Base-by-base conservation (phyloP, 92 coral and sea anemone genomes). In the Diadumene lineata region DNA sequence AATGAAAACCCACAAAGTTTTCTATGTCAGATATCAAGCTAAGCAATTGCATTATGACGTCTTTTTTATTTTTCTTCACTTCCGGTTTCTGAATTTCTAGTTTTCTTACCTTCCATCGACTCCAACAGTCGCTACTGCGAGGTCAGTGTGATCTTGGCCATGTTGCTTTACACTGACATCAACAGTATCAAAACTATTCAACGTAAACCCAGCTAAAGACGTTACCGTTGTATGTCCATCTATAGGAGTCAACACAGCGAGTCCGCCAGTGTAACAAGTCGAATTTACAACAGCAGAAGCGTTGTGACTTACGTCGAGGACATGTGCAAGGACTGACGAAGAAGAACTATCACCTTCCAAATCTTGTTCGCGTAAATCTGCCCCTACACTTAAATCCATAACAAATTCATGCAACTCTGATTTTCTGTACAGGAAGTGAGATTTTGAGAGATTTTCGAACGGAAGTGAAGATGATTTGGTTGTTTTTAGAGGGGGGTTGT, bases 401-500 rank as follows among this genome's bases (percentile, higher is more conserved):
- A 28, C 22, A 51, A 2, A 64, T 58, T 24, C 69, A 61, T 73
- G 16, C 9, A 58, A n/a, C n/a, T 19, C 24, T 9, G 25, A 70
- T 17, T 24, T 43, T 51, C 23, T 58, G 31, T 44, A 90, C 97
- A 91, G 97, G 97, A 91, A 91, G 97, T 91, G 83, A 81, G 64
- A 26, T n/a, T 34, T 73, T 53, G 48, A 43, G 68, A 62, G 70
- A 63, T 60, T 84, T 84, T 44, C 66, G 66, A 86, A 86, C 97
- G 97, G 97, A 91, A 91, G 97, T 91, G 85, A 78, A 43, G 61
- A 38, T 44, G 81, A 18, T 72, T 79, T 66, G 60, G 66, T 67
- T 43, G 72, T 70, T 77, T 91, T 91, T 91, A 91, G 97, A 91
- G 97, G 97, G 97, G 97, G 97, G 97, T 88, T 81, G 53, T 74